phyloP scores from a whole-genome alignment of 2,113 vertebrate genomes.

The Chauna torquata region DNA sequence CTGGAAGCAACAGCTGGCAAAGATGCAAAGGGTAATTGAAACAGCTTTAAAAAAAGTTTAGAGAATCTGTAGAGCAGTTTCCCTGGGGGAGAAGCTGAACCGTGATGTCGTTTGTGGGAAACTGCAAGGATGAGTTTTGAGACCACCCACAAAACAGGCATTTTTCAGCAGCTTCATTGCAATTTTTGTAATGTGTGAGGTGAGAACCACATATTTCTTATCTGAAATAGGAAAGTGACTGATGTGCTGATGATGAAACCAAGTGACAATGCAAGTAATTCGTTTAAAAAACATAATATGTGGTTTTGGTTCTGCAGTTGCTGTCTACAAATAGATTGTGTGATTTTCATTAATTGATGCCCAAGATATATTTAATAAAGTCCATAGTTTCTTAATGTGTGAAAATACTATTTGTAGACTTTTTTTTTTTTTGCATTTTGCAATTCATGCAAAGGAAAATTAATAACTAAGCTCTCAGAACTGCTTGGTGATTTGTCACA shows the following conservation, averaged over 20 bases:
- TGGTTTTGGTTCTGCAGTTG: not conserved
- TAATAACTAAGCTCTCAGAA: not conserved
- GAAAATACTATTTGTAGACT: not conserved
- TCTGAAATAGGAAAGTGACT: not conserved
- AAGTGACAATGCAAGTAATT: not conserved
- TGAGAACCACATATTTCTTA: not conserved
- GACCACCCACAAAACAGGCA: not conserved
- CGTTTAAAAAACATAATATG: not conserved
- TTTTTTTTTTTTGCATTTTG: not conserved
- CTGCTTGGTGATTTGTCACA: not conserved
- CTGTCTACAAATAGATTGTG: not conserved
- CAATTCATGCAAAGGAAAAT: not conserved
- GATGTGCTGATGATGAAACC: not conserved
- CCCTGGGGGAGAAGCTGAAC: not conserved
- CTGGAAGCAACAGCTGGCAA: conserved; percentile 7
- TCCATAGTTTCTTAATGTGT: not conserved
- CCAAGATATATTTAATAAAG: not conserved
- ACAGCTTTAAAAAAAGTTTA: conserved; percentile 1
- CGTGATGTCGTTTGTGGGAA: not conserved
- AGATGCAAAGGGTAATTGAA: conserved; percentile 25
- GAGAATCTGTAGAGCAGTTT: not conserved
- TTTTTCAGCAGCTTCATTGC: not conserved
- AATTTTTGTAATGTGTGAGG: not conserved
- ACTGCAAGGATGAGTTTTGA: not conserved
- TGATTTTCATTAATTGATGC: not conserved